Base-by-base conservation (phyloP, 2,113 vertebrate genomes). In the Coreoperca whiteheadi region DNA sequence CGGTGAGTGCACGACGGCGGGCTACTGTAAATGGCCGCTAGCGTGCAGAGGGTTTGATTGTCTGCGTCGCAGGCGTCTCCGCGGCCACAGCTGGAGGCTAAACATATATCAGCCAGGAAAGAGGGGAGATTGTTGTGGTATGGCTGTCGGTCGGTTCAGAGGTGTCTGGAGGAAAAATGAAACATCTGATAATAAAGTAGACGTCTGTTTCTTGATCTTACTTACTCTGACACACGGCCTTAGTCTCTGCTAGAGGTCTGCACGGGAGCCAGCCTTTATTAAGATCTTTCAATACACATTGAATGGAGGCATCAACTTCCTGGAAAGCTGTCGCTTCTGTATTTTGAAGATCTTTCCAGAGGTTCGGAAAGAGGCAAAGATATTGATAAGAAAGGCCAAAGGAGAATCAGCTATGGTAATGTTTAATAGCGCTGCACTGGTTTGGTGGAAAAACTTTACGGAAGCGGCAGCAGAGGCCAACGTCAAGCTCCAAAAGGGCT, bases 21-120 rank as follows among this genome's bases (percentile, higher is more conserved):
- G 70, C 64, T 66, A 39, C 48, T 10, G 70, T 64, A 75, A n/a
- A 81, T 53, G 74, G 77, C n/a, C 34, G 25, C 72, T 23, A 34
- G 74, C 63, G 78, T 84, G 69, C 10, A 11, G 69, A 78, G 82
- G 43, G 70, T 77, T 37, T 16, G 34, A n/a, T 63, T 23, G 74
- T 60, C 74, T 85, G 82, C 74, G 75, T 82, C 87, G 79, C 60
- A 18, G 46, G 28, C 3, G 68, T 73, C 37, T 71, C 54, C 37
- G 53, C 21, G 60, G 78, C 50, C 30, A 1, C 67, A 25, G 72
- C 79, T 34, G n/a, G n/a, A 68, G 72, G 87, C 56, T 77, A 86
- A 81, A 84, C 46, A 54, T 71, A 65, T 0, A 83, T n/a, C 34
- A 30, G 28, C 50, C 50, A 6, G 69, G 64, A 82, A 32, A 64